These are phyloP conservation scores for Oxystoma pomonae DNA, from an alignment of 2,888 invertebrate genomes.

Conservation along the genomic window DNA sequence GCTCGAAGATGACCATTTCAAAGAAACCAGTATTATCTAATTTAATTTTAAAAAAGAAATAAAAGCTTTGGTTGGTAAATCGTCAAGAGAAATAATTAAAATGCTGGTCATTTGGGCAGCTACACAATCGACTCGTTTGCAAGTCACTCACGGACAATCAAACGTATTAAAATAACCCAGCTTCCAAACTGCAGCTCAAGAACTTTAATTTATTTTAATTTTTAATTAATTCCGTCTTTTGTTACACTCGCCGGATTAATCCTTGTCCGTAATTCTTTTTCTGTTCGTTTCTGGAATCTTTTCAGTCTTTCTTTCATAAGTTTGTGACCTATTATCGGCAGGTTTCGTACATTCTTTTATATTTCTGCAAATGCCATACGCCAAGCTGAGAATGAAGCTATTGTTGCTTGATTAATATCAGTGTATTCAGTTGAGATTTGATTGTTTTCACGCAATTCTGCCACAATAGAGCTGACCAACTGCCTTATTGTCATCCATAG, in stretches of 20 bases:
- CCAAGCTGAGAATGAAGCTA: not conserved
- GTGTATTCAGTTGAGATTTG: not conserved
- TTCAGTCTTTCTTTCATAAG: not conserved
- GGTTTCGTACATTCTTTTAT: not conserved
- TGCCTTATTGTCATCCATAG: not conserved
- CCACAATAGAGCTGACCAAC: not conserved
- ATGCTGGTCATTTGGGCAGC: too few species aligned
- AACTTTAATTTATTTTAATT: not conserved
- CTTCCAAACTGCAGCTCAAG: not conserved
- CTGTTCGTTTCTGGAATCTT: too few species aligned
- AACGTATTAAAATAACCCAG: not conserved
- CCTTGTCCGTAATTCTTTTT: not conserved
- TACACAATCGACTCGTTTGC: not conserved
- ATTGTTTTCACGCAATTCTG: not conserved
- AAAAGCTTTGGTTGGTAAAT: too few species aligned
- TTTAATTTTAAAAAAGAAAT: too few species aligned
- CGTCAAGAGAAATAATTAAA: too few species aligned
- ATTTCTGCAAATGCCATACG: not conserved
- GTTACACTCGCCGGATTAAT: not conserved
- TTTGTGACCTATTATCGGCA: not conserved
- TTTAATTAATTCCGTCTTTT: not conserved
- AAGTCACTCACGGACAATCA: not conserved
- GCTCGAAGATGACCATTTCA: too few species aligned
- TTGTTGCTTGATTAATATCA: not conserved
- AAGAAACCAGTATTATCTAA: too few species aligned